Evolutionary conservation across 2,113 vertebrate species (phyloP), one percentile per base, ranked within the genome.

Genomic region (Sceloporus undulatus): DNA sequence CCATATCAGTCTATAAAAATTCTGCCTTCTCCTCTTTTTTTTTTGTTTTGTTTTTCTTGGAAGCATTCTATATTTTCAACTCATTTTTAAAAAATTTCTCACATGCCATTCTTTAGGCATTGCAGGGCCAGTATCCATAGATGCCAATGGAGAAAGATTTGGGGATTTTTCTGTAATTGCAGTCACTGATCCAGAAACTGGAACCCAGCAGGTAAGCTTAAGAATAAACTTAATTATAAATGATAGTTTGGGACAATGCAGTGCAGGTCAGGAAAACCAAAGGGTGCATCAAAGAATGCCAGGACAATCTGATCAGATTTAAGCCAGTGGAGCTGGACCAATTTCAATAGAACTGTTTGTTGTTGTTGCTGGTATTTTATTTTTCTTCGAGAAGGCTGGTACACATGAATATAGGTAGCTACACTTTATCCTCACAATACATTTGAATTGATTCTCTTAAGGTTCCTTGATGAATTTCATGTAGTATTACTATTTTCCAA

Each of bases 121-220:
- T 52, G 98, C 99, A 6, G 98, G 99, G 56, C 98, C 98, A 92
- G 98, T 99, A 68, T 99, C 98, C 80, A 98, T 99, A 77, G 99
- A 99, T 92, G 96, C 95, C 85, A 99, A 98, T 0, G 99, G 99
- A 79, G 99, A 99, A 94, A 96, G 99, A 91, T 97, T 98, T 0
- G 98, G 98, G 85, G 99, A 99, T 95, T 99, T 99, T 97, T 99
- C 98, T 5, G 96, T 99, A 94, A 98, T 99, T 86, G 97, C 97
- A 82, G 99, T 99, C 98, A 99, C 98, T 0, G 96, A 99, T 76
- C 91, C 88, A 0, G 97, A 98, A 88, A 90, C 97, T 38, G 99
- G 99, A 90, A 98, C 97, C 6, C 98, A 98, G 87, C 98, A 99
- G 98, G 99, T 99, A 95, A 97, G 98, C 98, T 94, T 97, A 96